These are phyloP conservation scores for Scaptomyza parva DNA, from an alignment of 2,888 invertebrate genomes.

Conservation along the genomic window DNA sequence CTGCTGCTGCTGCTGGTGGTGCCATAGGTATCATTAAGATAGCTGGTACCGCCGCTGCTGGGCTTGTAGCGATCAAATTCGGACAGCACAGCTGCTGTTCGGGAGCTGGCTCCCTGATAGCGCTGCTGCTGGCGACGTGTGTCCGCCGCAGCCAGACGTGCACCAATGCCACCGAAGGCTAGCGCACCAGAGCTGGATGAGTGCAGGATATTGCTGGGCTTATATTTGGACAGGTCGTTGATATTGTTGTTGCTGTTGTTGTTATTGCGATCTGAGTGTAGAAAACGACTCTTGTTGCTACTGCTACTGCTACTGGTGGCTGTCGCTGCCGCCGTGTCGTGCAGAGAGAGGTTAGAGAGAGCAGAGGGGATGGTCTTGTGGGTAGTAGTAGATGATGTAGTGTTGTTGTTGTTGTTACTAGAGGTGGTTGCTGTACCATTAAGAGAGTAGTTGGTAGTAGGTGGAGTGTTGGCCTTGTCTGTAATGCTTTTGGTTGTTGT, in stretches of 20 bases:
- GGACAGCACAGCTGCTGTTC: constrained; percentile 73
- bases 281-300: constrained; percentile 81
- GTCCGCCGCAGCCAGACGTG: constrained; percentile 77
- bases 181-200: constrained; percentile 81
- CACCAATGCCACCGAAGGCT: constrained; percentile 82
- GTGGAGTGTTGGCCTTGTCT: constrained; percentile 57
- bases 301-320: constrained; percentile 82
- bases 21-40: constrained; percentile 79
- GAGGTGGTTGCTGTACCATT: constrained; percentile 41
- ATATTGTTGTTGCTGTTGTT: constrained; percentile 78
- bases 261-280: constrained; percentile 79
- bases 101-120: constrained; percentile 73
- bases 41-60: constrained; percentile 57
- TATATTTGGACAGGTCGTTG: constrained; percentile 82
- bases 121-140: constrained; percentile 62
- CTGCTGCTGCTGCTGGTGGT: constrained; percentile 48
- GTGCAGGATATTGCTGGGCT: constrained; percentile 77
- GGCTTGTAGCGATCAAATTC: constrained; percentile 75
- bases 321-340: constrained; percentile 73
- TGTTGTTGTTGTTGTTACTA: constrained; percentile 41
- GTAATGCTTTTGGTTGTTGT: constrained; percentile 57
- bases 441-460: constrained; percentile 77
- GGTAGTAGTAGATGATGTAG: constrained; percentile 47
- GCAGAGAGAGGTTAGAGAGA: constrained; percentile 73
- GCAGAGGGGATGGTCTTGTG: constrained; percentile 62